Percentiles rank a stretch among this genome's conserved stretches.
These are phyloP conservation scores for Atlantisia rogersi DNA, from an alignment of 2,113 vertebrate species.

Conservation along the genomic window DNA sequence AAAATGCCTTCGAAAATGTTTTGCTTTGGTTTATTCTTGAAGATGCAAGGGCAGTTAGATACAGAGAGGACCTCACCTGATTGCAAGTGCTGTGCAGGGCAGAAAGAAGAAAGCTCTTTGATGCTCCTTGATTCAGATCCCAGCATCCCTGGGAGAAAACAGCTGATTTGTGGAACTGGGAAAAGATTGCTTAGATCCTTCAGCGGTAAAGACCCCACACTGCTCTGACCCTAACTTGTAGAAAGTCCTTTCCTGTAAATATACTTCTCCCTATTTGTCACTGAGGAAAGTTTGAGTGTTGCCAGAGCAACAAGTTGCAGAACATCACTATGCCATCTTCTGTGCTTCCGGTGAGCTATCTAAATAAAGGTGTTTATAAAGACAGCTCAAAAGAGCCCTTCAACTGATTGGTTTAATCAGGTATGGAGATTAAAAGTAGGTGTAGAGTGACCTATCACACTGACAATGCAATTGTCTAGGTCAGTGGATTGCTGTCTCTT, in stretches of 20 bases:
- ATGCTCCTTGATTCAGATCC: background rate
- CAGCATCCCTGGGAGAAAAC: background rate
- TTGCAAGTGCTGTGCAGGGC: background rate
- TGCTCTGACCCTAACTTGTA: background rate
- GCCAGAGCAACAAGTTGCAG: background rate
- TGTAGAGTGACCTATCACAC: background rate
- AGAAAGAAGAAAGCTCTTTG: background rate
- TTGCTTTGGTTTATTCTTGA: slow-evolving; percentile 9
- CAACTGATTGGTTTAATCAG: background rate
- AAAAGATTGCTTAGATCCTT: background rate
- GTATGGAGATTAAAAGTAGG: background rate
- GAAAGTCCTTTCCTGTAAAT: background rate
- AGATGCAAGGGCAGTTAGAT: background rate
- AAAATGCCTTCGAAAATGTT: background rate
- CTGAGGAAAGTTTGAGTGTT: background rate
- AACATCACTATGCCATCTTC: background rate
- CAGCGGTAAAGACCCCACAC: background rate
- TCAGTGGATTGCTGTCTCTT: background rate
- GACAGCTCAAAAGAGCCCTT: background rate
- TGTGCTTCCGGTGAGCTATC: background rate
- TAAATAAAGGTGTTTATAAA: background rate
- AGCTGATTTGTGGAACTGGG: background rate
- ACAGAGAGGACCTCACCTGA: background rate
- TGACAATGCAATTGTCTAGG: background rate
- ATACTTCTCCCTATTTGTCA: background rate